phyloP scores from a whole-genome alignment of 2,113 vertebrate genomes.

The Sphaerodactylus townsendi region DNA sequence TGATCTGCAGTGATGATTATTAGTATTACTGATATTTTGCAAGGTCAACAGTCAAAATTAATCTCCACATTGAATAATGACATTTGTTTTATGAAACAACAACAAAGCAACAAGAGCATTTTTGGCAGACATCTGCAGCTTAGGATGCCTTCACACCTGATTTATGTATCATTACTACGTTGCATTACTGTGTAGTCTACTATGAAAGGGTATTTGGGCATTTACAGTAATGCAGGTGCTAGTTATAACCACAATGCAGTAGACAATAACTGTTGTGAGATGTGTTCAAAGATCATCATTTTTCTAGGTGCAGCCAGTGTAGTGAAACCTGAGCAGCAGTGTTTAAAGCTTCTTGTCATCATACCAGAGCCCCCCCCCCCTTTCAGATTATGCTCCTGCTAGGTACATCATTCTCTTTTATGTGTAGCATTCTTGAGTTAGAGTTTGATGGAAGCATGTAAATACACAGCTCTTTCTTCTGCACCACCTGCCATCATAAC shows the following conservation, averaged over 20 bases:
- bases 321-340: background rate
- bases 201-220: background rate
- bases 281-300: conserved; percentile 8
- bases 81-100: background rate
- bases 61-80: background rate
- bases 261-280: background rate
- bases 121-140: background rate
- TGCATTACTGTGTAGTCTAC: background rate
- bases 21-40: background rate
- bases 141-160: background rate
- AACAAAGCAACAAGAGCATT: background rate
- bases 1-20: too few relatives aligned
- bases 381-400: background rate
- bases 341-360: background rate
- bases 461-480: background rate
- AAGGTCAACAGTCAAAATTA: background rate
- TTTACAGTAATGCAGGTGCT: background rate
- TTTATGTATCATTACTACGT: background rate
- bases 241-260: background rate
- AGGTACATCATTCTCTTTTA: background rate
- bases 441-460: background rate
- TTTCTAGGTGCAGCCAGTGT: background rate
- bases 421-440: background rate
- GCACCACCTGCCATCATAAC: background rate
- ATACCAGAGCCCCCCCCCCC: background rate